Evolutionary conservation across 2,113 vertebrate genomes (phyloP).

Genomic region (Clarias batrachus): DNA sequence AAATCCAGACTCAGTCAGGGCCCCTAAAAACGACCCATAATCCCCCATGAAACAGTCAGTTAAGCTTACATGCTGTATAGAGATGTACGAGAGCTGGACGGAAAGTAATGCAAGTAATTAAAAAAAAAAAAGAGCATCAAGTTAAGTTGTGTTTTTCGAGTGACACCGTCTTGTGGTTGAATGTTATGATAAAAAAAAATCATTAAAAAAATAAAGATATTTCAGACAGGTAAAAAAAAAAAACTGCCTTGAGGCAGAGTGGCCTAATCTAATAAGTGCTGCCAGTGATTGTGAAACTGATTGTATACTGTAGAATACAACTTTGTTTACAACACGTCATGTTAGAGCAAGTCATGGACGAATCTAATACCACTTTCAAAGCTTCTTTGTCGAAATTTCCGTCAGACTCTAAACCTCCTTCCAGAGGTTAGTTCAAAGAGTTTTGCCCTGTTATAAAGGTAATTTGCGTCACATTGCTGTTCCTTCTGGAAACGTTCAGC

Average conservation of each 20-base stretch:
- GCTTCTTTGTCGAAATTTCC: background rate
- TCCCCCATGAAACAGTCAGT: constrained; percentile 19
- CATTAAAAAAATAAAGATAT: too few relatives aligned
- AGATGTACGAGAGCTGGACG: background rate
- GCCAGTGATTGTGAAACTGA: background rate
- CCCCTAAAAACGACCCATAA: background rate
- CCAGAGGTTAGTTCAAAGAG: too few relatives aligned
- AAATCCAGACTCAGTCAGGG: background rate
- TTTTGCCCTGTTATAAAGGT: background rate
- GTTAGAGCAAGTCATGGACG: background rate
- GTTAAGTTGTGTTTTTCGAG: background rate
- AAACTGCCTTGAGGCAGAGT: background rate
- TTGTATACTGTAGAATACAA: background rate
- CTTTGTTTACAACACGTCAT: background rate
- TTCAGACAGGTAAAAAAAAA: background rate
- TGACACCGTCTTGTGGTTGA: background rate
- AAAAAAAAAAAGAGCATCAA: too few relatives aligned
- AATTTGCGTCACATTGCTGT: background rate
- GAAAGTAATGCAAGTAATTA: too few relatives aligned
- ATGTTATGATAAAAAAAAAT: background rate
- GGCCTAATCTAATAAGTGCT: background rate
- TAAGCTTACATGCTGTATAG: background rate
- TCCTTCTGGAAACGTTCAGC: background rate
- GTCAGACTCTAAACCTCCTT: too few relatives aligned
- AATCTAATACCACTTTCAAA: background rate